Evolutionary conservation across 2,113 vertebrate species (phyloP).

Genomic region (Atrichornis clamosus): DNA sequence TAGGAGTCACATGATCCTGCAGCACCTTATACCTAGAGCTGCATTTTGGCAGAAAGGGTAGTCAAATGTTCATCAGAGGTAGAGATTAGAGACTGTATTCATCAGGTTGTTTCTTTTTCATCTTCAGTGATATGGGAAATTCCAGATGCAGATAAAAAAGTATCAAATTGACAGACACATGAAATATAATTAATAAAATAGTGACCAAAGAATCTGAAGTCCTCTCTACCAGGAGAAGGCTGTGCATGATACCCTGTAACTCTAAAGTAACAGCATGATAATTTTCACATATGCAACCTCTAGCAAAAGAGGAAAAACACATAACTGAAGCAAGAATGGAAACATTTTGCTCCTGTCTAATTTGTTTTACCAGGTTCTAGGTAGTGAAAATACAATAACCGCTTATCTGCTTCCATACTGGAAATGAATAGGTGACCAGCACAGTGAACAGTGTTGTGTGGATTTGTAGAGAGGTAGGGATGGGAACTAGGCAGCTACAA

Average conservation of each 20-base stretch:
- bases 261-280: not conserved
- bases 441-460: not conserved
- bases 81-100: not conserved
- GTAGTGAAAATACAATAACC: not conserved
- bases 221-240: not conserved
- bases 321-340: not conserved
- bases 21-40: not conserved
- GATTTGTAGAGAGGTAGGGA: not conserved
- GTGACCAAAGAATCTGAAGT: not conserved
- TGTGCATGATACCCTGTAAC: not conserved
- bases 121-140: not conserved
- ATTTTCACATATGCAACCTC: not conserved
- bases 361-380: not conserved
- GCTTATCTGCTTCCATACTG: not conserved
- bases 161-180: not conserved
- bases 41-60: not conserved
- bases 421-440: not conserved
- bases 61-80: not conserved
- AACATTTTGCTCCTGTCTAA: not conserved
- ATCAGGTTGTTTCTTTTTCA: not conserved
- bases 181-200: not conserved
- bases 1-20: not conserved
- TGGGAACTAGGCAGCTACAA: not conserved
- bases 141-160: not conserved
- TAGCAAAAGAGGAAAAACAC: not conserved